Conservation (phyloP, 2,797 vertebrate genomes). For the Acanthurus lineatus region DNA sequence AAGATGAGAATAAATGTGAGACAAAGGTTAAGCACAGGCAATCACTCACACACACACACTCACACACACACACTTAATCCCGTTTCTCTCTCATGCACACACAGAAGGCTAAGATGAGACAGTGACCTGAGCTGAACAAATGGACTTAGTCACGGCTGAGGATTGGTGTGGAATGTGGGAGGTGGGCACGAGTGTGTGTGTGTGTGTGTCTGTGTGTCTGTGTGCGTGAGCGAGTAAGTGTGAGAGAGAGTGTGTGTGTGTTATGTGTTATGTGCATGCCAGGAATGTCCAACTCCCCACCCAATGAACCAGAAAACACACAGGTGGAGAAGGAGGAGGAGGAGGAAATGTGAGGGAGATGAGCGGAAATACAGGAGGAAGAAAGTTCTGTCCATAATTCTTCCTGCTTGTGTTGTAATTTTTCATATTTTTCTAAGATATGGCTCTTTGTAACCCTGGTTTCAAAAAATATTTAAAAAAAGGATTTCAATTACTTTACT, state of each 20-base stretch:
- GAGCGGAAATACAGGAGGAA: slow-evolving; percentile 30
- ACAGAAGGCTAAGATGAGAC: slow-evolving; percentile 69
- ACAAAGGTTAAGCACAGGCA: slow-evolving; percentile 26
- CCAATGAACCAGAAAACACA: slow-evolving; percentile 78
- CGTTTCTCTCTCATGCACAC: slow-evolving; percentile 25
- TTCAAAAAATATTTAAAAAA: no score
- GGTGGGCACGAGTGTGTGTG: slow-evolving; percentile 55
- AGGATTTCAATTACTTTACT: no score
- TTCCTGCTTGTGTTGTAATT: background rate
- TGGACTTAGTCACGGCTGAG: slow-evolving; percentile 87
- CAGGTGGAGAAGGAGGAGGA: slow-evolving; percentile 67
- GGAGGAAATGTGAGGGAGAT: slow-evolving; percentile 32
- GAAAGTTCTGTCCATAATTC: background rate
- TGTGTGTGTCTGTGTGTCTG: slow-evolving; percentile 43
- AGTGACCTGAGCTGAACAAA: slow-evolving; percentile 86
- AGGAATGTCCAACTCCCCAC: slow-evolving; percentile 76
- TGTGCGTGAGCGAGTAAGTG: slow-evolving; percentile 31
- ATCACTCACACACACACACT: slow-evolving; percentile 19
- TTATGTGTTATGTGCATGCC: slow-evolving; percentile 51
- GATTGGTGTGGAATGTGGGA: slow-evolving; percentile 84
- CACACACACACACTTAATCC: slow-evolving; percentile 14
- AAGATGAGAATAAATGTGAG: slow-evolving; percentile 20
- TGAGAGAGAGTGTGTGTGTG: slow-evolving; percentile 28
- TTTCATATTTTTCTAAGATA: background rate
- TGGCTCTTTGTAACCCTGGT: no score